phyloP scores from a whole-genome alignment of 2,888 invertebrate genomes.

The Drosophila crucigera region DNA sequence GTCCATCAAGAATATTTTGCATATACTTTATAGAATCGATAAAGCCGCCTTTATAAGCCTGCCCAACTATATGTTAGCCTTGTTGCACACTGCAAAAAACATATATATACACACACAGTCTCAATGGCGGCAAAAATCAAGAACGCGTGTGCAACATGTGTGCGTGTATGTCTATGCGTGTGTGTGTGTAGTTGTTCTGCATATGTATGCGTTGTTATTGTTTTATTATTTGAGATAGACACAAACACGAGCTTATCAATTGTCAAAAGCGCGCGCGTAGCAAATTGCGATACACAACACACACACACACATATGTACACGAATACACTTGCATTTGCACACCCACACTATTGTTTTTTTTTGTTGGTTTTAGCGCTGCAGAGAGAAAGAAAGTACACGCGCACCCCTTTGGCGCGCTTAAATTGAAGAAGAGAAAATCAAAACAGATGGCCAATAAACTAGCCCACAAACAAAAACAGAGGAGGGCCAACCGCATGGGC shows the following conservation, averaged over 20 bases:
- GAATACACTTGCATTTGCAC: slow-evolving; percentile 11
- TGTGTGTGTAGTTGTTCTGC: neutral
- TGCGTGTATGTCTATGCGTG: slow-evolving; percentile 27
- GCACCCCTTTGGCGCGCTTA: slow-evolving; percentile 80
- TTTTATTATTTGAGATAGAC: slow-evolving; percentile 44
- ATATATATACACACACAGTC: slow-evolving; percentile 11
- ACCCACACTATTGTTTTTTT: slow-evolving; percentile 42
- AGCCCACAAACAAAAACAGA: slow-evolving; percentile 64
- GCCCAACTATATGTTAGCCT: neutral
- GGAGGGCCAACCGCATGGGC: slow-evolving; percentile 39
- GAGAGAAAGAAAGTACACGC: slow-evolving; percentile 78
- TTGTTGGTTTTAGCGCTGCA: neutral
- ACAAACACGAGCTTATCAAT: slow-evolving; percentile 70
- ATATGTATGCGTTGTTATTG: slow-evolving; percentile 47
- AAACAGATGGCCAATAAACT: slow-evolving; percentile 71
- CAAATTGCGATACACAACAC: slow-evolving; percentile 66
- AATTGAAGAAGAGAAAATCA: slow-evolving; percentile 77
- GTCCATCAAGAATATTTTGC: neutral
- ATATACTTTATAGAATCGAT: neutral
- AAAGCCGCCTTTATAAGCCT: neutral
- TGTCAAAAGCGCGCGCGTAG: slow-evolving; percentile 63
- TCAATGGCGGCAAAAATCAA: slow-evolving; percentile 60
- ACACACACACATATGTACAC: slow-evolving; percentile 5
- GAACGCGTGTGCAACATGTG: slow-evolving; percentile 74
- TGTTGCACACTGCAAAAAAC: slow-evolving; percentile 1